Base-by-base conservation (phyloP, 2,797 vertebrate species). In the Propithecus perrieri region DNA sequence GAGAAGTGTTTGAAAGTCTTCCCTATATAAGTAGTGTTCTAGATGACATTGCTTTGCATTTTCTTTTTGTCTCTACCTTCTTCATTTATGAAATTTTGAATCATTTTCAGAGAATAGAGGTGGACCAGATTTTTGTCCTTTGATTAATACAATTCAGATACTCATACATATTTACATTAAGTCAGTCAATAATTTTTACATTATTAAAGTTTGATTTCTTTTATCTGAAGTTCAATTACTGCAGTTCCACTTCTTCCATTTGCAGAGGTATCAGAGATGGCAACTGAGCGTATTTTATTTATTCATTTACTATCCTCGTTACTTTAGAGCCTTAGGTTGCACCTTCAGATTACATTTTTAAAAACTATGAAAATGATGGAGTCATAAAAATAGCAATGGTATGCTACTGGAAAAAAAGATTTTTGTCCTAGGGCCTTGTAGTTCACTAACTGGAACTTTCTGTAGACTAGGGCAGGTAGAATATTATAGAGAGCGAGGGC, bases 281-380 rank as follows among this genome's bases (percentile, higher is more conserved):
- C 15, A 84, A 87, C 67, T 38, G 85, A 95, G 33, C 55, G 30
- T 55, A 96, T 83, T 96, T 96, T 96, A 91, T 97, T 97, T 95
- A 96, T 97, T 92, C 84, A 76, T 86, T 93, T 91, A 59, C 71
- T 85, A 15, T 65, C 86, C 94, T 96, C 0, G 20, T 88, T 97
- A 92, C 89, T 92, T 95, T 85, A 94, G 80, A 96, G 94, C 96
- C 96, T 94, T 67, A 67, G 97, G 97, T 92, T 93, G 35, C 6
- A 96, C 71, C 89, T 97, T 96, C 79, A 97, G 87, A 97, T 97
- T 96, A 71, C 71, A 69, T 96, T 96, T 97, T 96, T 93, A 48
- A 80, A 80, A 97, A 95, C 88, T 97, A 87, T 97, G 92, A 95
- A 97, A 98, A 97, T 93, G 88, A 89, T 79, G 81, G 89, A 89